phyloP scores from a whole-genome alignment of 2,113 vertebrate species.

The Thalassarche chlororhynchos region DNA sequence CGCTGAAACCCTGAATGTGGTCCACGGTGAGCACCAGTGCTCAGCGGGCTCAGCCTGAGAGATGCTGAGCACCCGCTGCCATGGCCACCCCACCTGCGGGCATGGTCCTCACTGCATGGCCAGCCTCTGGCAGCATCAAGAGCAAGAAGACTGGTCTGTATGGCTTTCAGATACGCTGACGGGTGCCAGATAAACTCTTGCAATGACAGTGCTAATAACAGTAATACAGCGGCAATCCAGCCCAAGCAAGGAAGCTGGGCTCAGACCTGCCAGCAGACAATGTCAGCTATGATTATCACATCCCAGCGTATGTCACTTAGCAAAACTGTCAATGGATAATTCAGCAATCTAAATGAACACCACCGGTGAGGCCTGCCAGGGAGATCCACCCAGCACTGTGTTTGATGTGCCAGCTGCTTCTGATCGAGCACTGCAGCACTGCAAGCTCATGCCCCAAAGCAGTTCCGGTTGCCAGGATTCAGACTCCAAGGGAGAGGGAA shows the following conservation, averaged over 20 bases:
- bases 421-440: fast-evolving
- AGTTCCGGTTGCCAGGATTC: not conserved
- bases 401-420: not conserved
- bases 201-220: not conserved
- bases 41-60: not conserved
- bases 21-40: not conserved
- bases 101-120: not conserved
- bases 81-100: fast-evolving
- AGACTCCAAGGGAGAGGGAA: not conserved
- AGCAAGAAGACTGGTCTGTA: not conserved
- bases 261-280: not conserved
- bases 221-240: not conserved
- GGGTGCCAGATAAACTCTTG: not conserved
- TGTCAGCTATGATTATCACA: not conserved
- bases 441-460: not conserved
- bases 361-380: not conserved
- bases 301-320: not conserved
- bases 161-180: not conserved
- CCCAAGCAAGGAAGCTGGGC: not conserved
- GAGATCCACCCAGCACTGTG: not conserved
- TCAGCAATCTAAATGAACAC: not conserved
- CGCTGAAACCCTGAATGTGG: not conserved
- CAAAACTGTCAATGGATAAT: not conserved
- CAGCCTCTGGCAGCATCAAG: not conserved
- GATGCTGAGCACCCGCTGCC: not conserved